Percentiles rank a stretch among this genome's conserved stretches.
These are phyloP conservation scores for Stictonetta naevosa DNA, from an alignment of 2,113 vertebrate genomes.

Conservation along the genomic window DNA sequence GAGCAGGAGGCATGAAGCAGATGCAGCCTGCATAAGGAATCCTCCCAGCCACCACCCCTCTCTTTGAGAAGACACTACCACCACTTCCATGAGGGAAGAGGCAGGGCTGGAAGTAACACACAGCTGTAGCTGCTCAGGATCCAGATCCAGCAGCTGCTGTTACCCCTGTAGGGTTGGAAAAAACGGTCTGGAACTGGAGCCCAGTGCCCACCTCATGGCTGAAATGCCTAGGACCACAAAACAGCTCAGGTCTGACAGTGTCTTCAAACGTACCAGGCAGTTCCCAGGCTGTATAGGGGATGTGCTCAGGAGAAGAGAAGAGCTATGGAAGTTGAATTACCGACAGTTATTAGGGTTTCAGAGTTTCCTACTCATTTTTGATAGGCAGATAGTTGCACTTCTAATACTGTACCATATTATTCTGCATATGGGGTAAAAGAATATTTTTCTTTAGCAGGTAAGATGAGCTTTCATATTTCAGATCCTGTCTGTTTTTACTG, in stretches of 20 bases:
- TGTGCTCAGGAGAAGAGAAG: not conserved
- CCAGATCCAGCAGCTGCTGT: not conserved
- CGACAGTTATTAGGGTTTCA: not conserved
- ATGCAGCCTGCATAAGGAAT: not conserved
- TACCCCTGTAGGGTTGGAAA: accelerated
- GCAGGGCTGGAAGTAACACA: not conserved
- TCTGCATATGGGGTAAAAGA: not conserved
- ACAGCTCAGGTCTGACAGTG: not conserved
- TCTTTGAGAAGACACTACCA: accelerated
- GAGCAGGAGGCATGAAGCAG: not conserved
- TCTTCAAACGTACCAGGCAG: not conserved
- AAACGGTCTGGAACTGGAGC: not conserved
- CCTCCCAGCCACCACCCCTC: not conserved
- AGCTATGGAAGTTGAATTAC: not conserved
- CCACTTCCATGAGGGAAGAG: not conserved
- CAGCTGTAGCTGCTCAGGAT: not conserved
- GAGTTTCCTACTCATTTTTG: not conserved
- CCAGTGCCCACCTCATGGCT: not conserved
- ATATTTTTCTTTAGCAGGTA: not conserved
- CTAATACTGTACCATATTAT: not conserved
- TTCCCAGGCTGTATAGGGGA: not conserved
- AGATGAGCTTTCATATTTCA: not conserved
- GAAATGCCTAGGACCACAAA: not conserved
- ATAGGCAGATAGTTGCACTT: not conserved
- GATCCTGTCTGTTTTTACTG: not conserved